Conservation (phyloP, 2,888 invertebrate species). For the Troilus luridus region DNA sequence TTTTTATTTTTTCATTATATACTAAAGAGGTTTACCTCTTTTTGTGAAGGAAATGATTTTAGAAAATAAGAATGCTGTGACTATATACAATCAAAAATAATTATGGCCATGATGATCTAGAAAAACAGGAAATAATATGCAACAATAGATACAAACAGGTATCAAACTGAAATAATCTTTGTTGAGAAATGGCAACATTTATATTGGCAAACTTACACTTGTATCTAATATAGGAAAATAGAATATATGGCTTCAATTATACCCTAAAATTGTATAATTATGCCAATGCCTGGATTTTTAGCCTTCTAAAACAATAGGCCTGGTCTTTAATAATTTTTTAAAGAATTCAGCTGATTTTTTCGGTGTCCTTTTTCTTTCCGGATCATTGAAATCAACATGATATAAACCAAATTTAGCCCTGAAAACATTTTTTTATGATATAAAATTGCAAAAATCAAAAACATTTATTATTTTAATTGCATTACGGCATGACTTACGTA, state of each 20-base stretch:
- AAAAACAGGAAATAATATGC: slow-evolving; percentile 34
- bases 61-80: background rate
- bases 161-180: slow-evolving; percentile 42
- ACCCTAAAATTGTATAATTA: background rate
- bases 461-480: background rate
- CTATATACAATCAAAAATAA: slow-evolving; percentile 7
- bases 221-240: background rate
- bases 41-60: background rate
- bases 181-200: background rate
- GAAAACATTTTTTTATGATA: slow-evolving; percentile 67
- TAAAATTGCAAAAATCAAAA: slow-evolving; percentile 13
- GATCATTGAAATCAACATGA: slow-evolving; percentile 79
- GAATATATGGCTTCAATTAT: slow-evolving; percentile 30
- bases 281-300: background rate
- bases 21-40: slow-evolving; percentile 17
- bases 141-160: slow-evolving; percentile 2
- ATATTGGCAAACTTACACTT: slow-evolving; percentile 5
- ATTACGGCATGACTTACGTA: slow-evolving; percentile 72
- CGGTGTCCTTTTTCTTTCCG: slow-evolving; percentile 77
- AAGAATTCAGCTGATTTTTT: slow-evolving; percentile 78
- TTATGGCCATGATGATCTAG: slow-evolving; percentile 45
- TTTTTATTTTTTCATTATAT: background rate
- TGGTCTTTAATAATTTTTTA: slow-evolving; percentile 72
- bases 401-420: slow-evolving; percentile 82
- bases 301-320: background rate